Percentiles rank a stretch among this genome's conserved stretches.
These are phyloP conservation scores for Drosophila lini DNA, from an alignment of 1,140 invertebrate genomes.

Conservation along the genomic window DNA sequence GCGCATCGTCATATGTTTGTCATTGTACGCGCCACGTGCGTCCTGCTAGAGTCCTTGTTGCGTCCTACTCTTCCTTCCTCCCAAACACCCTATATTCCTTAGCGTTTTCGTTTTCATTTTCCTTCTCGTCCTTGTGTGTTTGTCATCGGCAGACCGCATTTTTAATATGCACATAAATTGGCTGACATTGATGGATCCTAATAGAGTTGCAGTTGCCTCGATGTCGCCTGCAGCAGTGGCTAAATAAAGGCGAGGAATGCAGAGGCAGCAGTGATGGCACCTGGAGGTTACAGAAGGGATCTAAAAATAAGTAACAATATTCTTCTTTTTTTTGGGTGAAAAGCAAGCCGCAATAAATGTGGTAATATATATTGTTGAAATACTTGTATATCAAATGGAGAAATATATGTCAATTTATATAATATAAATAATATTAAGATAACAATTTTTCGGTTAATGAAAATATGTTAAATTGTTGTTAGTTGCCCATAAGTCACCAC, in stretches of 20 bases:
- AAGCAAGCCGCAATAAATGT: background rate
- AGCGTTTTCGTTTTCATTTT: slow-evolving; percentile 9
- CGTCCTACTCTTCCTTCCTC: background rate
- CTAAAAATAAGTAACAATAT: background rate
- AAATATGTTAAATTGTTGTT: background rate
- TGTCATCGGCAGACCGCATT: slow-evolving; percentile 79
- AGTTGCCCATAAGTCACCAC: background rate
- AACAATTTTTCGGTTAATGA: too few species aligned
- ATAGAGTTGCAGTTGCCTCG: slow-evolving; percentile 68
- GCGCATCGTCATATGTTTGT: slow-evolving; percentile 65
- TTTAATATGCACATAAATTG: slow-evolving; percentile 83
- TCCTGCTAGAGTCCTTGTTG: slow-evolving; percentile 29
- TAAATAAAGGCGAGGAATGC: slow-evolving; percentile 4
- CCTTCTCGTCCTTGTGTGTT: slow-evolving; percentile 50
- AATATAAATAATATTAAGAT: too few species aligned
- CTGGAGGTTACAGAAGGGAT: background rate
- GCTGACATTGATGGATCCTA: slow-evolving; percentile 81
- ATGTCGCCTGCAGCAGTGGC: slow-evolving; percentile 31
- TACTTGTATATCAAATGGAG: too few species aligned
- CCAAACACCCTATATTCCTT: slow-evolving; percentile 9
- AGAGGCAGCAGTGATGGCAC: background rate
- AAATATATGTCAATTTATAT: too few species aligned
- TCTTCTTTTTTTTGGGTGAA: too few species aligned
- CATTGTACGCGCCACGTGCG: slow-evolving; percentile 56
- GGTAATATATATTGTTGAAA: too few species aligned